Evolutionary conservation across 2,113 vertebrate species (phyloP).

Genomic region (Etheostoma spectabile): DNA sequence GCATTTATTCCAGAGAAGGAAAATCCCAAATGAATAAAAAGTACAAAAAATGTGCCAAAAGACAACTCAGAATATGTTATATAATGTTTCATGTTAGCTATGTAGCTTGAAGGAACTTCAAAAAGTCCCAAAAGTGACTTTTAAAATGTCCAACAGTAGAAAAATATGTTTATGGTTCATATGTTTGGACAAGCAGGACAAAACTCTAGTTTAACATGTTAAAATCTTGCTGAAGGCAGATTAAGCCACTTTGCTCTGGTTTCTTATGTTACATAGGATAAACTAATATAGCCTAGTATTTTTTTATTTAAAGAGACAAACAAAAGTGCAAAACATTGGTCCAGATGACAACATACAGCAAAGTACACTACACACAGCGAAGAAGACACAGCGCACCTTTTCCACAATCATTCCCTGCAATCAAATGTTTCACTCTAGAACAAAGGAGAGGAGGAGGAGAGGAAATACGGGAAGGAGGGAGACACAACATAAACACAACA

Average conservation of each 20-base stretch:
- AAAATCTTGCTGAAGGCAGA: not conserved
- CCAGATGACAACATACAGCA: too few species aligned
- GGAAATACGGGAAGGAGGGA: too few species aligned
- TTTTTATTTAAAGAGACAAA: too few species aligned
- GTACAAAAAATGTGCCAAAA: not conserved
- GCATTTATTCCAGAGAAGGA: conserved; percentile 1
- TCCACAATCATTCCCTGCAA: too few species aligned
- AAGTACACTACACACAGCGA: too few species aligned
- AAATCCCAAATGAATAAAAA: not conserved
- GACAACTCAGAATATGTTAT: not conserved
- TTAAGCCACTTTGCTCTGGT: not conserved
- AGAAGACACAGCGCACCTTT: too few species aligned
- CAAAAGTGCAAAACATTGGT: too few species aligned
- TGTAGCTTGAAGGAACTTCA: not conserved
- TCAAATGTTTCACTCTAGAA: too few species aligned
- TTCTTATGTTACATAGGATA: not conserved
- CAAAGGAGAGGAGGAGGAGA: too few species aligned
- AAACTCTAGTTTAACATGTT: not conserved
- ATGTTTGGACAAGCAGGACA: not conserved
- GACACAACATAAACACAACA: too few species aligned
- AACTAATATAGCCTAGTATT: not conserved
- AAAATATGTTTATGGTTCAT: not conserved
- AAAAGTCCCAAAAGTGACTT: not conserved
- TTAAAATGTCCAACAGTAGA: not conserved
- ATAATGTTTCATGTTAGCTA: not conserved